Conservation (phyloP, 2,888 invertebrate species). For the Acronicta psi region DNA sequence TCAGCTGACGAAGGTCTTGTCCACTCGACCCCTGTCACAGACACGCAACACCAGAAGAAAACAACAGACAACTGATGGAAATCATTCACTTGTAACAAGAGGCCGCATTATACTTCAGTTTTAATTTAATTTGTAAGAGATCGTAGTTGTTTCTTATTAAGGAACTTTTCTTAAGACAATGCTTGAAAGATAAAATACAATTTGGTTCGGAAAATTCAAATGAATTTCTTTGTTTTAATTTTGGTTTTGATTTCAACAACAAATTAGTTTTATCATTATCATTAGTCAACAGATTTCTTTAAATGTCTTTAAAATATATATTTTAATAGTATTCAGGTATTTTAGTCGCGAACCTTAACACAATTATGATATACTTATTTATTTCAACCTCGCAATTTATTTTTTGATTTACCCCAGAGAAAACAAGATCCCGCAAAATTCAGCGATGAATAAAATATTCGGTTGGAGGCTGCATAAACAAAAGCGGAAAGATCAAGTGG, state of each 20-base stretch:
- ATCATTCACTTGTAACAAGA: slow-evolving; percentile 22
- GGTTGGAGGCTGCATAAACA: slow-evolving; percentile 11
- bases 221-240: too few relatives aligned
- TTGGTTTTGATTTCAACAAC: too few relatives aligned
- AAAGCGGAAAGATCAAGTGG: slow-evolving; percentile 14
- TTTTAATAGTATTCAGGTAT: too few relatives aligned
- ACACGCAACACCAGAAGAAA: slow-evolving; percentile 59
- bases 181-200: too few relatives aligned
- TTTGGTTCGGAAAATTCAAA: too few relatives aligned
- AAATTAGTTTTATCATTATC: too few relatives aligned
- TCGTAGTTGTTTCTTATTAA: not conserved
- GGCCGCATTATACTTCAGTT: slow-evolving; percentile 8
- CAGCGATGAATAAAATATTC: slow-evolving; percentile 19
- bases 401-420: too few relatives aligned
- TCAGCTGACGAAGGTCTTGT: slow-evolving; percentile 61
- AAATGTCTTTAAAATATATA: not conserved
- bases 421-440: slow-evolving; percentile 6
- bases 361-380: not conserved
- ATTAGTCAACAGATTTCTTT: too few relatives aligned
- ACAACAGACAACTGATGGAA: slow-evolving; percentile 52
- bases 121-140: slow-evolving; percentile 19
- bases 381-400: not conserved
- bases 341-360: too few relatives aligned
- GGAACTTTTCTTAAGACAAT: slow-evolving; percentile 2
- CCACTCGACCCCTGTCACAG: slow-evolving; percentile 62